These are phyloP conservation scores for Drosophila nr. medialis DNA, from an alignment of 2,888 invertebrate species.

Conservation along the genomic window DNA sequence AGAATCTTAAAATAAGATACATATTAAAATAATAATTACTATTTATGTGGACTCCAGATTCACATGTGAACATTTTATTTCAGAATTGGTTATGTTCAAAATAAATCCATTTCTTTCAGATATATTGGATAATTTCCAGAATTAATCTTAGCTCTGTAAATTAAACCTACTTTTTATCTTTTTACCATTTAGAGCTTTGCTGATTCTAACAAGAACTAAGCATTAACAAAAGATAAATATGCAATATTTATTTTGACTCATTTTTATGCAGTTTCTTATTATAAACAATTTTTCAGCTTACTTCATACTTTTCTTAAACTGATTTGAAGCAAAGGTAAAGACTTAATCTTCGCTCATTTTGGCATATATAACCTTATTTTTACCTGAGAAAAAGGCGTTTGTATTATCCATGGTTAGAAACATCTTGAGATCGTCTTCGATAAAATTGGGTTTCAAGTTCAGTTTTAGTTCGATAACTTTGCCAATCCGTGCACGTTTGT, in stretches of 20 bases:
- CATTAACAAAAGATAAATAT: too few species aligned
- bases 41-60: not conserved
- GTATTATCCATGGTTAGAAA: slow-evolving; percentile 84
- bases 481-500: slow-evolving; percentile 47
- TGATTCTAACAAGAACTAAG: too few species aligned
- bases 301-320: too few species aligned
- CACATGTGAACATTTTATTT: not conserved
- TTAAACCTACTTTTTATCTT: too few species aligned
- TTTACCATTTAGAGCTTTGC: too few species aligned
- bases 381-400: slow-evolving; percentile 84
- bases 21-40: not conserved
- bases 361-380: not conserved
- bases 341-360: not conserved
- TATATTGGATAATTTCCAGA: not conserved
- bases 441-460: slow-evolving; percentile 7
- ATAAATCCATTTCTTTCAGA: not conserved
- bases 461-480: slow-evolving; percentile 25
- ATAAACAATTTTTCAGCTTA: too few species aligned
- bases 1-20: too few species aligned
- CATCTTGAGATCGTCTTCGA: slow-evolving; percentile 70
- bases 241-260: too few species aligned
- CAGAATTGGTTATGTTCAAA: too few species aligned
- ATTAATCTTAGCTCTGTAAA: too few species aligned
- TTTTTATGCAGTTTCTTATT: too few species aligned
- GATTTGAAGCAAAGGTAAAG: too few species aligned